phyloP scores from a whole-genome alignment of 2,113 vertebrate species.

The Patagioenas fasciata region DNA sequence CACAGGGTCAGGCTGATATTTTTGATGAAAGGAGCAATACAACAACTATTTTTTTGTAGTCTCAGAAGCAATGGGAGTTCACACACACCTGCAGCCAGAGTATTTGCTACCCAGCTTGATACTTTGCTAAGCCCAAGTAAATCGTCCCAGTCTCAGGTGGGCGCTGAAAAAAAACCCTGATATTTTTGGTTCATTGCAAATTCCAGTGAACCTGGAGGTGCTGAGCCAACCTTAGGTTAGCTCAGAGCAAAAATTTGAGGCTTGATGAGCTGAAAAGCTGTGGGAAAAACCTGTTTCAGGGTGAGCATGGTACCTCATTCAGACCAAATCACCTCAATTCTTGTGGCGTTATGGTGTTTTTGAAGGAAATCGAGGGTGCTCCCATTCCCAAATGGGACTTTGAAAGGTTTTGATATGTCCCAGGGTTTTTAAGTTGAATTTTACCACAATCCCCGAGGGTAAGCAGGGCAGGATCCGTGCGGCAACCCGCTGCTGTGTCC shows the following conservation, averaged over 20 bases:
- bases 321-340: background rate
- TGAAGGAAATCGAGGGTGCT: background rate
- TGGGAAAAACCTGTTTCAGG: background rate
- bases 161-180: background rate
- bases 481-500: background rate
- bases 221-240: background rate
- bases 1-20: no score
- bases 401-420: background rate
- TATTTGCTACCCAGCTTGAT: background rate
- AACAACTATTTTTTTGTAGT: background rate
- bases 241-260: background rate
- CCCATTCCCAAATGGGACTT: background rate
- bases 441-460: background rate
- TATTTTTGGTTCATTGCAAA: background rate
- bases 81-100: background rate
- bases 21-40: background rate
- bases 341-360: background rate
- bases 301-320: background rate
- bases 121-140: background rate
- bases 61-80: background rate
- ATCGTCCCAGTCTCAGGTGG: background rate
- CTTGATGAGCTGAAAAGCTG: background rate
- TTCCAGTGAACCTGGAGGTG: background rate
- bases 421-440: background rate
- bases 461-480: accelerated